Evolutionary conservation across 1,140 invertebrate genomes (phyloP), one percentile per base, ranked within the genome.

Genomic region (Magallana gigas): DNA sequence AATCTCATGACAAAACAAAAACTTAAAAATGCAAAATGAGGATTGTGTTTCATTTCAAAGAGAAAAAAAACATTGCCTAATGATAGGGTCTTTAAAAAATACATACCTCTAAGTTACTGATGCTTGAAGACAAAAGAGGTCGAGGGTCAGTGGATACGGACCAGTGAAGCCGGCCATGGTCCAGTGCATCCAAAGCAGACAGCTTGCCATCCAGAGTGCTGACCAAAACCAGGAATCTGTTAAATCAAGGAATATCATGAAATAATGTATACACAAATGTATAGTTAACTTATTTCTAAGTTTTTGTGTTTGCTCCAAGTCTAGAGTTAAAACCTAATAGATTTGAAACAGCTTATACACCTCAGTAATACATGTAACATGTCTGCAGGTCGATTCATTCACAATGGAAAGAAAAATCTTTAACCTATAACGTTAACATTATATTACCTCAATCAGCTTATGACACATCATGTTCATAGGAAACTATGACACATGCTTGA

Each of bases 201-300:
- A 99, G 89, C 88, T 96, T 96, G 5, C 98, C 98, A 96, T 99
- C 98, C 76, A 98, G 94, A 58, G 98, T 98, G 91, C 97, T 98
- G 48, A 99, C 96, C 91, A 98, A 96, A 14, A 98, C 93, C 60
- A 98, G 84, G 48, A 93, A 92, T 85, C 93, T 83, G 81, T 94
- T 88, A 36, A 89, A 84, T 64, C 18, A 81, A 83, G 80, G 87
- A 62, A 48, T 4, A 48, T 48, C 5, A 48, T 48, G 36, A 48
- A 48, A 48, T 48, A 48, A 48, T 48, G 36, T 48, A 48, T 5
- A 48, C 3, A 48, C 36, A 48, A 1, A 48, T 1, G 36, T 5
- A 48, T 23, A 48, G 36, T 48, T 4, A 48, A 48, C 36, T 4
- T 2, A 1, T 48, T 48, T 48, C 0, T 48, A 48, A 4, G 36